Evolutionary conservation across 1,140 invertebrate genomes (phyloP), one percentile per base, ranked within the genome.

Genomic region (Ditylenchus dipsaci): DNA sequence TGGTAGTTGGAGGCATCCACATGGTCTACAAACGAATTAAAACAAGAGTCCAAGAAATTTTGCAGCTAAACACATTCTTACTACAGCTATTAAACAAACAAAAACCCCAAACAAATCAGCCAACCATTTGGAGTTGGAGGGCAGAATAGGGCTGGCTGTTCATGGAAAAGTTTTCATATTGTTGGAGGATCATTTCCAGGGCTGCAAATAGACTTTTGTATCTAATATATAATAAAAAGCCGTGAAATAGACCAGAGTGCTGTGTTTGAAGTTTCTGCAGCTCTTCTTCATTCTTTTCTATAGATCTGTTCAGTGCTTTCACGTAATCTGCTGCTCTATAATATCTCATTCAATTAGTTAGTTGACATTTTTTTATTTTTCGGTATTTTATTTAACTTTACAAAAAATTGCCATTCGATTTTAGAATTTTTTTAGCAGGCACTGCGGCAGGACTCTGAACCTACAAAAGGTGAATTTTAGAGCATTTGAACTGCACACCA

Each of bases 321-420:
- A 81, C 73, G 67, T 80, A 81, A 26, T 81, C 79, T 23, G 78
- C 82, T 15, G 79, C 79, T 63, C 79, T 67, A 59, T 75, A n/a
- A 70, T 64, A 26, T 15, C 3, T 38, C 33, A 5, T 38, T 38
- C 33, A 38, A 11, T 38, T 38, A 38, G 11, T 38, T 38, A 38
- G n/a, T n/a, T n/a, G n/a, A n/a, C n/a, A n/a, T n/a, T n/a, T n/a
- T n/a, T n/a, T n/a, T n/a, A n/a, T n/a, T n/a, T n/a, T n/a, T 15
- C 1, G 13, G 15, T 21, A 15, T 19, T 56, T 30, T 26, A 29
- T 19, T 38, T 56, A 66, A 21, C 30, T 63, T 65, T 63, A 9
- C 21, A 45, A 13, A 45, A 45, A 45, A 11, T 45, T 45, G 82
- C 13, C n/a, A n/a, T n/a, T n/a, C n/a, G n/a, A n/a, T n/a, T n/a